Percentiles rank a stretch among this genome's conserved stretches.
These are phyloP conservation scores for Polymixis lichenea DNA, from an alignment of 2,888 invertebrate species.

Conservation along the genomic window DNA sequence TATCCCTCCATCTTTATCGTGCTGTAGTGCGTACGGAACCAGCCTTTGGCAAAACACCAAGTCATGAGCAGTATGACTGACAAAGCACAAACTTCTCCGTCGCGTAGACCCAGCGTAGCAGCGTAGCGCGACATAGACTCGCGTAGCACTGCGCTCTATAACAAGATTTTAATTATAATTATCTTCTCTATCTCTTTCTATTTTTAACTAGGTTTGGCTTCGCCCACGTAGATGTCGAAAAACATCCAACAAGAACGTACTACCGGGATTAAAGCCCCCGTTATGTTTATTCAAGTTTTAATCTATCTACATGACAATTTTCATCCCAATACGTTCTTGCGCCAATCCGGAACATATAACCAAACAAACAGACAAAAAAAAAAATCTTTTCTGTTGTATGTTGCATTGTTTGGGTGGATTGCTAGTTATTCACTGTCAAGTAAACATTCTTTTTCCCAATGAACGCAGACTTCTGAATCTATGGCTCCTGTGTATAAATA, in stretches of 20 bases:
- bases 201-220: not conserved
- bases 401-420: not conserved
- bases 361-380: not conserved
- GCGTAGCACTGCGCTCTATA: not conserved
- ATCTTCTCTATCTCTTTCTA: not conserved
- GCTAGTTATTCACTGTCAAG: not conserved
- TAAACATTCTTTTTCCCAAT: not conserved
- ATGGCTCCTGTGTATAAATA: not conserved
- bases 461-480: not conserved
- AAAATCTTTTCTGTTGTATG: no score
- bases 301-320: no score
- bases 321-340: no score
- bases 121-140: not conserved
- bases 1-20: not conserved
- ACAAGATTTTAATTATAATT: not conserved
- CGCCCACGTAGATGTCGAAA: no score
- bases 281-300: no score
- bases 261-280: no score
- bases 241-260: no score
- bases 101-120: not conserved
- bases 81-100: not conserved
- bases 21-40: not conserved
- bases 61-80: no score
- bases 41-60: no score
- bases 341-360: no score